phyloP scores from a whole-genome alignment of 2,888 invertebrate species.

The Tromatobia lineatoria region DNA sequence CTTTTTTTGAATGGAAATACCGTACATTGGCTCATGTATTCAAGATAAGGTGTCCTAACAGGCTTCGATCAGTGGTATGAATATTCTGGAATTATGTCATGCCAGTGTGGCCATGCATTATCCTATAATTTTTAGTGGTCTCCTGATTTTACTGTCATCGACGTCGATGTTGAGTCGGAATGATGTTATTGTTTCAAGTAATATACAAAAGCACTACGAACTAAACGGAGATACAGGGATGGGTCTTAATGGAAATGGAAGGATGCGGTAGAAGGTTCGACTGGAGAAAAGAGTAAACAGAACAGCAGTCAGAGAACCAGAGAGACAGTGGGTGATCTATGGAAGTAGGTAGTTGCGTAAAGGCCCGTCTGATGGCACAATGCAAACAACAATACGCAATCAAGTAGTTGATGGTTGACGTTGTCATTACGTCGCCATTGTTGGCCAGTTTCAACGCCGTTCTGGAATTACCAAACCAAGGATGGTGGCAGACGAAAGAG shows the following conservation, averaged over 20 bases:
- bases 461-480: conserved; percentile 76
- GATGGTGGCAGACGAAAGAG: conserved; percentile 19
- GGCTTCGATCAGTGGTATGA: no score
- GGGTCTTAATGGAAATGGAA: background rate
- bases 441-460: conserved; percentile 77
- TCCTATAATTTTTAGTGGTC: no score
- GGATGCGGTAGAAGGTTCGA: background rate
- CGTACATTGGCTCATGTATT: background rate
- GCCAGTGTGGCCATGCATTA: no score
- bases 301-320: conserved; percentile 7
- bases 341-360: conserved; percentile 75
- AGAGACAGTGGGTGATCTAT: conserved; percentile 56
- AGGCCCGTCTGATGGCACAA: conserved; percentile 71
- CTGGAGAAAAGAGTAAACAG: background rate
- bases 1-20: no score
- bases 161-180: no score
- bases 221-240: background rate
- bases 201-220: background rate
- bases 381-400: conserved; percentile 84
- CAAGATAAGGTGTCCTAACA: background rate
- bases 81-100: no score
- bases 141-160: no score
- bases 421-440: conserved; percentile 81
- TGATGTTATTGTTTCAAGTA: background rate
- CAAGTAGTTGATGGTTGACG: conserved; percentile 82